Evolutionary conservation across 2,888 invertebrate genomes (phyloP), one percentile per base, ranked within the genome.

Genomic region (Troides aeacus): DNA sequence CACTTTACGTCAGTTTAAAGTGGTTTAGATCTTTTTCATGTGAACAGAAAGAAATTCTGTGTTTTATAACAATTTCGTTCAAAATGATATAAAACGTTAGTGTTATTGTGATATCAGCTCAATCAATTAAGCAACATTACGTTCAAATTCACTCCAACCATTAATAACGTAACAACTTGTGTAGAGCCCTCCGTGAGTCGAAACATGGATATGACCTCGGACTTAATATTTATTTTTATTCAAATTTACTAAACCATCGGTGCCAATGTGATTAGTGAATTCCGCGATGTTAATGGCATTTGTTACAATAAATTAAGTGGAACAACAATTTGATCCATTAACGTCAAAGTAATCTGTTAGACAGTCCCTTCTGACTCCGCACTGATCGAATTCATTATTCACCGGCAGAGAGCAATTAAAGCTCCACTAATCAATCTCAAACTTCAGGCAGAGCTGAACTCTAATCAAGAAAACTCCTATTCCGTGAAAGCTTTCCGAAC

Each of bases 401-500:
- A 92, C 88, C 86, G 86, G 85, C 87, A 85, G 85, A 86, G 88
- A 91, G 89, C 90, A 90, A 92, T 91, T 92, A 92, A 92, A 91
- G 85, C 90, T 86, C 88, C 86, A 92, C 92, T 92, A 92, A 92
- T 92, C 92, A 92, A 92, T 92, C 92, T 91, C 87, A 91, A 92
- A 92, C 91, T 92, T 91, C 87, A 89, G 85, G 84, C 87, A 86
- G 85, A 88, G 87, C 89, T 90, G 90, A 92, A 92, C 91, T 92
- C 91, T 92, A 92, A 92, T 92, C 92, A 92, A 92, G 92, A 92
- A 92, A 92, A 92, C 90, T 92, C 90, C 87, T 88, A 90, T 90
- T 89, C 90, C 91, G 90, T 91, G 90, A 92, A 90, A 92, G 92
- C 91, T 92, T 90, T 90, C 86, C 87, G 90, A 92, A 92, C 92